Evolutionary conservation across 1,140 invertebrate species (phyloP).

Genomic region (Littorina saxatilis): DNA sequence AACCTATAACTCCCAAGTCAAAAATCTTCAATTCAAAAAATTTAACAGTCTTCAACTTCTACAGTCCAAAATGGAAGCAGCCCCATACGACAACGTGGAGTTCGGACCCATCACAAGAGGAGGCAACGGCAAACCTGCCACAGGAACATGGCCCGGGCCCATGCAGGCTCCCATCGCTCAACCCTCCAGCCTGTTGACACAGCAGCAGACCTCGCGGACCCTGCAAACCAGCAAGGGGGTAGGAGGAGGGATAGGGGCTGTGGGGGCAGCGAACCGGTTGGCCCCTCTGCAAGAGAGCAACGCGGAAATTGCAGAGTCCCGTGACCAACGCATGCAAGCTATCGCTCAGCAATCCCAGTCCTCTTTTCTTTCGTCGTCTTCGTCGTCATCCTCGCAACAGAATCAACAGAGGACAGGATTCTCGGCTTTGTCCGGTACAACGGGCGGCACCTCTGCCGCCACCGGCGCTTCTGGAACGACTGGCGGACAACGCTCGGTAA

Average conservation of each 20-base stretch:
- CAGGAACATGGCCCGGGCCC: conserved; percentile 36
- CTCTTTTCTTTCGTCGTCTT: background rate
- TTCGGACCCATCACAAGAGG: conserved; percentile 39
- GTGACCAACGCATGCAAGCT: conserved; percentile 46
- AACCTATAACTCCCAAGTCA: no score
- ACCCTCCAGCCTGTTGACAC: background rate
- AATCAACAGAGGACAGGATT: background rate
- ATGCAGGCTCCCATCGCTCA: conserved; percentile 13
- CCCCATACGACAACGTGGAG: conserved; percentile 62
- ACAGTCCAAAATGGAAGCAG: conserved; percentile 46
- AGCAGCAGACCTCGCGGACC: conserved; percentile 13
- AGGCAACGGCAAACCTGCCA: conserved; percentile 43
- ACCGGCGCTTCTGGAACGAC: background rate
- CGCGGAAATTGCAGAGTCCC: conserved; percentile 43
- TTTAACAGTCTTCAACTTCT: no score
- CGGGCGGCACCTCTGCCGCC: background rate
- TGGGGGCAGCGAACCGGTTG: conserved; percentile 34
- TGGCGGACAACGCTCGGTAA: no score
- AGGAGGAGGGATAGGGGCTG: background rate
- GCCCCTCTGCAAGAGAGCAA: conserved; percentile 49
- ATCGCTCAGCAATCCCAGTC: conserved; percentile 25
- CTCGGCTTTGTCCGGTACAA: background rate
- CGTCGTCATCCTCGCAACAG: background rate
- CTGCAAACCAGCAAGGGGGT: background rate
- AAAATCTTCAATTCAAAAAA: no score